These are phyloP conservation scores for Drosophila tsacasi DNA, from an alignment of 1,140 invertebrate genomes.

Conservation along the genomic window DNA sequence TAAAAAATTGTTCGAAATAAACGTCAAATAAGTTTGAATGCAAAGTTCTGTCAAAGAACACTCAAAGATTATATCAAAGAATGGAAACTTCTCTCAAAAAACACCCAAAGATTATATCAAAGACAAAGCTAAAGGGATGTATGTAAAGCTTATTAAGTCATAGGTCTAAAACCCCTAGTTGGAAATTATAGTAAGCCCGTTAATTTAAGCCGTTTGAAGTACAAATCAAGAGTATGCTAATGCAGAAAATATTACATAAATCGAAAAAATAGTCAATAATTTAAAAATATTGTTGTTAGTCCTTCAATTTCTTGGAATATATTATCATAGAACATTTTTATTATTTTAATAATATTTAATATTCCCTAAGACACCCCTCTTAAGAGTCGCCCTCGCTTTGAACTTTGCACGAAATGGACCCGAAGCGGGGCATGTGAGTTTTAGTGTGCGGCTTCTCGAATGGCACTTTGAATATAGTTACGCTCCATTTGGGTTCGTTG, in stretches of 20 bases:
- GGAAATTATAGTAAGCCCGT: neutral
- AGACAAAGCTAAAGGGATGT: neutral
- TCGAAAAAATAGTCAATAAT: neutral
- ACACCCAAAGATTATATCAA: neutral
- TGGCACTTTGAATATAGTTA: constrained; percentile 82
- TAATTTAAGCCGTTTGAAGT: neutral
- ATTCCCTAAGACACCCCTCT: neutral
- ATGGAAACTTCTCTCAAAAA: neutral
- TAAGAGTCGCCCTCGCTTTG: constrained; percentile 54
- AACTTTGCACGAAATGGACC: constrained; percentile 77
- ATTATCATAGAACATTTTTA: neutral
- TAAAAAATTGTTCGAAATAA: neutral
- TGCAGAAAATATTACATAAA: neutral
- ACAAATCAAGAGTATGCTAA: neutral
- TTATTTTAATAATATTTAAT: no score
- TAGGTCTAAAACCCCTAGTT: neutral
- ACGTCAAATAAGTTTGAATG: neutral
- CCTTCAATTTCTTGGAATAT: neutral
- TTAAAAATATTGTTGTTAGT: neutral
- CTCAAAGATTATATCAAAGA: no score
- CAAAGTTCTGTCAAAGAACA: neutral
- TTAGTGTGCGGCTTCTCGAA: constrained; percentile 62
- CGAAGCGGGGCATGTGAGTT: constrained; percentile 59
- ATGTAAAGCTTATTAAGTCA: neutral
- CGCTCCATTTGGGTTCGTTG: constrained; percentile 78